Conservation (phyloP, 2,113 vertebrate species). For the Tupaia tana region DNA sequence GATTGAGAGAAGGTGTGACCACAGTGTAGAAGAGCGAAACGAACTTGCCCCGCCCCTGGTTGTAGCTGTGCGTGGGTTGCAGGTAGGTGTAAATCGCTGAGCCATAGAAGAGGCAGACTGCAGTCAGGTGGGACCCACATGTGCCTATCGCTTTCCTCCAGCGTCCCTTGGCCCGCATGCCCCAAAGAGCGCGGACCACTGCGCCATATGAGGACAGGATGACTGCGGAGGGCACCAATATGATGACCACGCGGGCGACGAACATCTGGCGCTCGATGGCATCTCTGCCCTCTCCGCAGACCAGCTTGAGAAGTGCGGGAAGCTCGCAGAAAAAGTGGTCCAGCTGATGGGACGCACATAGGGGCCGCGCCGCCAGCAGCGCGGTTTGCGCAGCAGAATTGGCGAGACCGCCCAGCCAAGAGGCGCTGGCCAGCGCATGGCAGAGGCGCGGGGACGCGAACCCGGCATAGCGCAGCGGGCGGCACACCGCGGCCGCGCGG, state of each 20-base stretch:
- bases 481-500: conserved; percentile 62
- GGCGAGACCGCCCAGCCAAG: conserved; percentile 55
- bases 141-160: too few species aligned
- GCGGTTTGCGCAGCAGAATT: conserved; percentile 7
- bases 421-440: conserved; percentile 16
- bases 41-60: too few species aligned
- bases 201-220: conserved; percentile 63
- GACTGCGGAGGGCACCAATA: conserved; percentile 59
- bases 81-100: too few species aligned
- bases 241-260: conserved; percentile 63
- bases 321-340: conserved; percentile 75
- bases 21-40: conserved; percentile 51
- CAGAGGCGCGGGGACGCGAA: conserved; percentile 45
- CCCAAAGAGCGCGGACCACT: conserved; percentile 40
- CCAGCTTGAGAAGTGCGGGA: conserved; percentile 65
- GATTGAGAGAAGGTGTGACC: conserved; percentile 64
- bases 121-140: too few species aligned
- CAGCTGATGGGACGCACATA: conserved; percentile 38
- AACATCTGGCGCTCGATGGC: conserved; percentile 58
- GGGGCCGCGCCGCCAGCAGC: background rate
- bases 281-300: conserved; percentile 28
- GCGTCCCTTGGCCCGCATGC: too few species aligned
- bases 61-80: too few species aligned
- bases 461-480: conserved; percentile 51
- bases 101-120: too few species aligned